Evolutionary conservation across 2,888 invertebrate species (phyloP).

Genomic region (Pachycephus smyrnensis): DNA sequence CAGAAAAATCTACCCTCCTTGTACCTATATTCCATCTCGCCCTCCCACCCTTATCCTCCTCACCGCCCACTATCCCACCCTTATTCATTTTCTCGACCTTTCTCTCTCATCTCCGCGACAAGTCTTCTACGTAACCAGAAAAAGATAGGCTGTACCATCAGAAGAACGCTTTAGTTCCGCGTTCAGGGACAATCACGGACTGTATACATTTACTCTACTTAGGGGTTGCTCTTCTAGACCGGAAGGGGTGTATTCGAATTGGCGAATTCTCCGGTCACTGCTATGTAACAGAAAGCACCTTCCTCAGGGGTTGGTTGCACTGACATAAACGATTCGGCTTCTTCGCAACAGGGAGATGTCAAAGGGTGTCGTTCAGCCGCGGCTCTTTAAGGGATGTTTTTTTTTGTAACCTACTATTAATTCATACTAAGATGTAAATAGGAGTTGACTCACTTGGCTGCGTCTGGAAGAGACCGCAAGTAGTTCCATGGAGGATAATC

Average conservation of each 20-base stretch:
- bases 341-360: conserved; percentile 67
- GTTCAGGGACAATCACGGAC: no score
- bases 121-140: conserved; percentile 4
- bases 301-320: conserved; percentile 69
- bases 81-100: conserved; percentile 6
- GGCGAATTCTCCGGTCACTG: conserved; percentile 70
- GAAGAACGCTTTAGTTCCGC: conserved; percentile 12
- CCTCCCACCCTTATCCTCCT: no score
- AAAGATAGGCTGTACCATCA: neutral
- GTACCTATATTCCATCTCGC: no score
- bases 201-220: neutral
- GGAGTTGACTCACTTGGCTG: conserved; percentile 54
- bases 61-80: no score
- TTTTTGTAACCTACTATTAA: conserved; percentile 10
- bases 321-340: conserved; percentile 67
- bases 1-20: conserved; percentile 57
- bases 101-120: neutral
- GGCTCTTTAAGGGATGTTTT: conserved; percentile 26
- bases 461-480: conserved; percentile 63
- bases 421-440: conserved; percentile 22
- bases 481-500: conserved; percentile 67
- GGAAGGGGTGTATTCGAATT: conserved; percentile 46
- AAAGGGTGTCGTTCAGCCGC: conserved; percentile 64
- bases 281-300: conserved; percentile 71
- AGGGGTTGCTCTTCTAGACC: conserved; percentile 14